These are phyloP conservation scores for Atlantisia rogersi DNA, from an alignment of 2,113 vertebrate genomes.

Conservation along the genomic window DNA sequence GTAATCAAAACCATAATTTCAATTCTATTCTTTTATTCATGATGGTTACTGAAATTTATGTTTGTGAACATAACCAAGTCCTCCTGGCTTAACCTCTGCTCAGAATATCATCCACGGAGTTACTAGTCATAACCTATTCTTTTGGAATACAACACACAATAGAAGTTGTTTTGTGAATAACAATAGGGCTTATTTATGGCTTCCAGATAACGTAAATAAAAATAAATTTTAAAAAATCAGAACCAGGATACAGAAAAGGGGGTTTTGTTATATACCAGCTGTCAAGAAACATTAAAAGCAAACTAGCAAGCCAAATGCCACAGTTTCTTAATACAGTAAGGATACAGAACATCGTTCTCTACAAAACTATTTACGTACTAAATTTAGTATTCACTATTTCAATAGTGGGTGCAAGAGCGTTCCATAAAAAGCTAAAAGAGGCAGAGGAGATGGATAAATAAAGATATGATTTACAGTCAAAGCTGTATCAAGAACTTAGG, in stretches of 20 bases:
- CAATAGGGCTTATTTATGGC: not conserved
- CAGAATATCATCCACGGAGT: not conserved
- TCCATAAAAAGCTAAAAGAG: not conserved
- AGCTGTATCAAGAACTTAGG: not conserved
- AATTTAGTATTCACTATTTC: conserved; percentile 11
- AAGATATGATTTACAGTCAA: not conserved
- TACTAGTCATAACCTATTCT: not conserved
- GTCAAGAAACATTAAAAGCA: not conserved
- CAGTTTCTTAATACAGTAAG: not conserved
- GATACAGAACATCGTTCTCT: not conserved
- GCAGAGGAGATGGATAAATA: not conserved
- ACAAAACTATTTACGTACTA: not conserved
- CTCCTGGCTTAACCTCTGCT: not conserved
- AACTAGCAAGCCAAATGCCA: not conserved
- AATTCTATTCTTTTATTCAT: not conserved
- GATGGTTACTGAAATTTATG: not conserved
- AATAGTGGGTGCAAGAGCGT: not conserved
- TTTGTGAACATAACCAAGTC: not conserved
- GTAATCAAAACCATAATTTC: not conserved
- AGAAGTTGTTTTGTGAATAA: not conserved
- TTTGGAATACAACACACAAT: not conserved
- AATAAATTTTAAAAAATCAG: not conserved
- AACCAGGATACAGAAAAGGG: not conserved
- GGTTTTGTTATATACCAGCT: not conserved
- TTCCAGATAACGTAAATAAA: not conserved